phyloP scores from a whole-genome alignment of 2,797 vertebrate genomes.

The Capromys pilorides region DNA sequence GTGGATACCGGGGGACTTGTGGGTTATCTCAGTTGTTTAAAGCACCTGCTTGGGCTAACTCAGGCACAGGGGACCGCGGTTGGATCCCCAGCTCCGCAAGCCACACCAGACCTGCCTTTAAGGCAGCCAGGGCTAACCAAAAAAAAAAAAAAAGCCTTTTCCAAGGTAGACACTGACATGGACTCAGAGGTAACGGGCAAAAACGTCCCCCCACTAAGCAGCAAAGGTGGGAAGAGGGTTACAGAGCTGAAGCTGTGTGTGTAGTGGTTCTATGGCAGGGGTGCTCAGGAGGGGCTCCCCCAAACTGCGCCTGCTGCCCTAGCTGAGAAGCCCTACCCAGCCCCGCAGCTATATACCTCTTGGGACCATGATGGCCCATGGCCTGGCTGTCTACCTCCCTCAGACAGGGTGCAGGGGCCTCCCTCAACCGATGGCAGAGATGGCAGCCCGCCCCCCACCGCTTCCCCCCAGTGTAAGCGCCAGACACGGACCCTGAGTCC shows the following conservation, averaged over 20 bases:
- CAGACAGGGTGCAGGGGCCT: background rate
- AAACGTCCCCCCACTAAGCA: background rate
- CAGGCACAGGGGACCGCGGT: too few relatives aligned
- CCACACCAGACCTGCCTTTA: too few relatives aligned
- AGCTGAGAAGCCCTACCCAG: background rate
- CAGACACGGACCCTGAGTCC: background rate
- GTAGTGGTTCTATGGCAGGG: too few relatives aligned
- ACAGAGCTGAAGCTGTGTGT: background rate
- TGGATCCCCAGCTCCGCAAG: too few relatives aligned
- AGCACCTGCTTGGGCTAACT: too few relatives aligned
- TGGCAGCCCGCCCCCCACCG: too few relatives aligned
- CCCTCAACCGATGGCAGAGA: background rate
- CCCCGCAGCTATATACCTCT: background rate
- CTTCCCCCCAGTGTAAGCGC: background rate
- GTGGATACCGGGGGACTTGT: background rate
- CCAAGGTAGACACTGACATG: background rate
- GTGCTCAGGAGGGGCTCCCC: background rate
- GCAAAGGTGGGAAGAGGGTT: background rate
- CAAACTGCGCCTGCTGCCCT: background rate
- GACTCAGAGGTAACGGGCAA: background rate
- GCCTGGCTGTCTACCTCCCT: background rate
- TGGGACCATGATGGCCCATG: background rate
- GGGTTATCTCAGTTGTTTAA: too few relatives aligned
- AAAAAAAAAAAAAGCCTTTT: too few relatives aligned
- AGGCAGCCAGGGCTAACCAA: too few relatives aligned